Conservation (phyloP, 2,113 vertebrate genomes). For the Chunga burmeisteri region DNA sequence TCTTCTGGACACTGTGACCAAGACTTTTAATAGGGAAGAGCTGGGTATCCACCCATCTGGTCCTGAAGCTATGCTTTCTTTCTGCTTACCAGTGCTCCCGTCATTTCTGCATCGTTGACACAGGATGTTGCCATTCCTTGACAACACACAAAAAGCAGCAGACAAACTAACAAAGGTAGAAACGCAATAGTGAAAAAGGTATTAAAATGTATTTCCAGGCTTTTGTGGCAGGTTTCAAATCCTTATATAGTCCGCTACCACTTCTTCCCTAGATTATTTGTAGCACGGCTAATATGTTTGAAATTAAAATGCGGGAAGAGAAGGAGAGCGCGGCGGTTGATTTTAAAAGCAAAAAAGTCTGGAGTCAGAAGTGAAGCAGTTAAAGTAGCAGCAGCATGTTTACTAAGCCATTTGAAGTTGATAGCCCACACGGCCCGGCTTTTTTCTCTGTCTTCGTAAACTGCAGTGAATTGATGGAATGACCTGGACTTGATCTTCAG, state of each 20-base stretch:
- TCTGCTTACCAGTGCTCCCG: not conserved
- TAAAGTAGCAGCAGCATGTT: conserved; percentile 87
- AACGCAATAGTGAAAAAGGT: not conserved
- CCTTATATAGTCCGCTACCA: not conserved
- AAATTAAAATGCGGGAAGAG: not conserved
- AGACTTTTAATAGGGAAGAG: not conserved
- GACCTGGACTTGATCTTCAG: conserved; percentile 99
- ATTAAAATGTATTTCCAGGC: not conserved
- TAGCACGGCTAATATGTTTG: not conserved
- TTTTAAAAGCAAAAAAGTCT: conserved; percentile 34
- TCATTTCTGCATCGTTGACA: not conserved
- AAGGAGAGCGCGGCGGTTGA: not conserved
- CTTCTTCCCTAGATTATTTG: not conserved
- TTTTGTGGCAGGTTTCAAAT: not conserved
- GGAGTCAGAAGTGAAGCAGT: conserved; percentile 82
- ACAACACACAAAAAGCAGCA: not conserved
- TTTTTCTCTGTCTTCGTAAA: conserved; percentile 88
- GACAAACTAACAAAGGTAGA: not conserved
- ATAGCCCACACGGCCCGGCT: conserved; percentile 75
- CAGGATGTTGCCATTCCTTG: rapidly evolving
- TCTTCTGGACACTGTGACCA: not conserved
- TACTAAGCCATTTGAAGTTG: conserved; percentile 90
- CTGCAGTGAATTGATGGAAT: conserved; percentile 97
- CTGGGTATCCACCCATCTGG: not conserved
- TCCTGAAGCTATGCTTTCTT: not conserved